These are phyloP conservation scores for Sapajus apella DNA, from an alignment of 2,113 vertebrate species.

Conservation along the genomic window DNA sequence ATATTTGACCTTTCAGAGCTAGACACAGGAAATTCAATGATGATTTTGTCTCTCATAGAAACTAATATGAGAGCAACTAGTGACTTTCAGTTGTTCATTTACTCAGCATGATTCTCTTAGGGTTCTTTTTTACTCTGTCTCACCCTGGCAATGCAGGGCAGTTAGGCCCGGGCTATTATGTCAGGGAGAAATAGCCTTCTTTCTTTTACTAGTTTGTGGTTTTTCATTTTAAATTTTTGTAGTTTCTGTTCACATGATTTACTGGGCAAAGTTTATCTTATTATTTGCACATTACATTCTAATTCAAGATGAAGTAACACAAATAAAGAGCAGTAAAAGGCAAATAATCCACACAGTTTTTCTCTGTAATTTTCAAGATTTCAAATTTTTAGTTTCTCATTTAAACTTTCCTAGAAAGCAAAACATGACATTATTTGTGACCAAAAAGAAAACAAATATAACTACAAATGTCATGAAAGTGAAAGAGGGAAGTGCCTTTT, in stretches of 20 bases:
- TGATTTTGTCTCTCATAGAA: not conserved
- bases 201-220: not conserved
- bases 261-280: not conserved
- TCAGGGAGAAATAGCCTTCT: not conserved
- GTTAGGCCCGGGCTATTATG: not conserved
- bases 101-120: not conserved
- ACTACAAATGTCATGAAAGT: not conserved
- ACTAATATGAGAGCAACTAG: not conserved
- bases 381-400: not conserved
- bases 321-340: not conserved
- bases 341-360: not conserved
- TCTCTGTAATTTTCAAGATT: not conserved
- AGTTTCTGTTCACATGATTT: not conserved
- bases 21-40: not conserved
- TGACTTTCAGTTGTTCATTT: not conserved
- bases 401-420: constrained; percentile 9
- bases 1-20: not conserved
- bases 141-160: not conserved
- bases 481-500: not conserved
- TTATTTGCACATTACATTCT: not conserved
- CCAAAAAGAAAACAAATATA: not conserved
- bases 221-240: not conserved
- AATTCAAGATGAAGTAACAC: not conserved
- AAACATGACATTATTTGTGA: not conserved
- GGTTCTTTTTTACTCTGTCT: not conserved